Conservation (phyloP, 1,140 invertebrate species). For the Carcinoscorpius rotundicauda region DNA sequence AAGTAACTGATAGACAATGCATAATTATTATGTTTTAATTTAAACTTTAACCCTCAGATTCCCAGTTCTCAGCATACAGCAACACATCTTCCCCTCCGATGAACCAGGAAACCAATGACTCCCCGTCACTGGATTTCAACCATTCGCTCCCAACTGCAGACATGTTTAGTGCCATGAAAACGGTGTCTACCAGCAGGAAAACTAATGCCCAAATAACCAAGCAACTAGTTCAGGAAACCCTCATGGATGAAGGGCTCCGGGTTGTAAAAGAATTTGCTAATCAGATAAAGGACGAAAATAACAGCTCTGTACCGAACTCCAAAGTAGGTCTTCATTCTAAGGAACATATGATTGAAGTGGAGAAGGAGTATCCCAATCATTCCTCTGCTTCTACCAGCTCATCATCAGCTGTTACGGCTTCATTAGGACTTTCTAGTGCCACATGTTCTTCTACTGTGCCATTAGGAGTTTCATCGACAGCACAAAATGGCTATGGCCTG, state of each 20-base stretch:
- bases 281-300: slow-evolving; percentile 20
- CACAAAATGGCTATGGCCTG: no score
- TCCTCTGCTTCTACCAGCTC: no score
- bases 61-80: slow-evolving; percentile 25
- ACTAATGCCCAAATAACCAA: slow-evolving; percentile 27
- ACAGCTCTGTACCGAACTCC: slow-evolving; percentile 7
- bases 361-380: no score
- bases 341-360: no score
- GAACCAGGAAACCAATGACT: slow-evolving; percentile 21
- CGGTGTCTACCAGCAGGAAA: slow-evolving; percentile 18
- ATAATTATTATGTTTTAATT: no score
- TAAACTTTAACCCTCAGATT: slow-evolving; percentile 16
- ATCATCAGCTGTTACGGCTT: no score
- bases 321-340: no score
- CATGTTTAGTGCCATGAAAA: slow-evolving; percentile 18
- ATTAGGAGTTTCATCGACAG: no score
- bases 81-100: slow-evolving; percentile 20
- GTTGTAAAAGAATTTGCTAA: slow-evolving; percentile 29
- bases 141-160: slow-evolving; percentile 17
- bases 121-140: slow-evolving; percentile 21
- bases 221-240: slow-evolving; percentile 31
- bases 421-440: no score
- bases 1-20: no score
- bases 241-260: slow-evolving; percentile 32
- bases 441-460: no score